phyloP scores from a whole-genome alignment of 2,888 invertebrate genomes.

The Drosophila neoperkinsi region DNA sequence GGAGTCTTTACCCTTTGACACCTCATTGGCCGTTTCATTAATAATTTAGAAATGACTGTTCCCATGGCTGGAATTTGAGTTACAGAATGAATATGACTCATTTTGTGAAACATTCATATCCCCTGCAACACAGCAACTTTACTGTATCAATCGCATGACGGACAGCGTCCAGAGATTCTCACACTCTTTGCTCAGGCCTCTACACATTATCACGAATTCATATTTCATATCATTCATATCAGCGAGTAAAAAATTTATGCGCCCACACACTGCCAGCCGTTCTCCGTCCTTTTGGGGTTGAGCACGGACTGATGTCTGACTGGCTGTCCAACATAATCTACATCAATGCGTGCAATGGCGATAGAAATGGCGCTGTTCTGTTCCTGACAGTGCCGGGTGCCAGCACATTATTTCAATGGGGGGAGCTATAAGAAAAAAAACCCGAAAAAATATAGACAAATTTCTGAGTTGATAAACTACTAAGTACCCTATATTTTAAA shows the following conservation, averaged over 20 bases:
- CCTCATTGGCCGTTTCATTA: background rate
- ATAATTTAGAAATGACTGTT: constrained; percentile 24
- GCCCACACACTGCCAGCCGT: constrained; percentile 58
- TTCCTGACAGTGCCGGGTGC: constrained; percentile 17
- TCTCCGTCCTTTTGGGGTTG: constrained; percentile 28
- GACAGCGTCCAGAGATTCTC: constrained; percentile 39
- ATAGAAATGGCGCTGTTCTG: constrained; percentile 16
- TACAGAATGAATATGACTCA: constrained; percentile 33
- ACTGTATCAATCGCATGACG: constrained; percentile 42
- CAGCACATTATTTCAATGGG: constrained; percentile 35
- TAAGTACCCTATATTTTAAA: constrained; percentile 13
- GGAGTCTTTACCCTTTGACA: constrained; percentile 8
- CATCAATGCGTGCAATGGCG: constrained; percentile 53
- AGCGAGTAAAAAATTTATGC: constrained; percentile 68
- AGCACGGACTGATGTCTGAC: constrained; percentile 62
- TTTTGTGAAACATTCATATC: constrained; percentile 22
- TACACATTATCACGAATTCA: constrained; percentile 66
- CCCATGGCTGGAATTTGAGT: constrained; percentile 14
- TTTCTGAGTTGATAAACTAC: constrained; percentile 5
- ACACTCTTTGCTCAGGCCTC: constrained; percentile 27
- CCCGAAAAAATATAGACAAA: background rate
- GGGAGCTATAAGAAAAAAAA: constrained; percentile 4
- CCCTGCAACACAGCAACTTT: background rate
- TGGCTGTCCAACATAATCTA: constrained; percentile 75
- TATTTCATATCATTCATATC: constrained; percentile 72